phyloP scores from a whole-genome alignment of 2,797 vertebrate species.

The Diceros bicornis region DNA sequence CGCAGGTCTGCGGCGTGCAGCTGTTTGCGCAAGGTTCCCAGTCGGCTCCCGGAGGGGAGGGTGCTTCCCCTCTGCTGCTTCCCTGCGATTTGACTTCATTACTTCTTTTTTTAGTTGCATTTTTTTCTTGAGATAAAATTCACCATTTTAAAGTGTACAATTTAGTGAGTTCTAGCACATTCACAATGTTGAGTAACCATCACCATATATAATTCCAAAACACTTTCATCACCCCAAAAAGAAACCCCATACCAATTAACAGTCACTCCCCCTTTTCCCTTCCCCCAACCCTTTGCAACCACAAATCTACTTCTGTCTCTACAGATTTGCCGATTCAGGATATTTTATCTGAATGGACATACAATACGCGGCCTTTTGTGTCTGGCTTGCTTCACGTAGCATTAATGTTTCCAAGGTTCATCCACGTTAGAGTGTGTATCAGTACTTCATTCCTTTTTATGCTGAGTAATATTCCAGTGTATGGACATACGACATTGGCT shows the following conservation, averaged over 20 bases:
- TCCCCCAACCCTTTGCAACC: not conserved
- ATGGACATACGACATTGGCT: not conserved
- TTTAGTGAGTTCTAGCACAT: not conserved
- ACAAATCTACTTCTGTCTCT: constrained; percentile 16
- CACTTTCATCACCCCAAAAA: not conserved
- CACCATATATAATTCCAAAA: not conserved
- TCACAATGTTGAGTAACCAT: not conserved
- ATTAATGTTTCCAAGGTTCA: not conserved
- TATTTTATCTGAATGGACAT: not conserved
- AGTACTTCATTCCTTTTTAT: not conserved
- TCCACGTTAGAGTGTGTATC: not conserved
- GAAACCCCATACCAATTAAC: not conserved
- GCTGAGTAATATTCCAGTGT: not conserved
- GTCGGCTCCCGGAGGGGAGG: not conserved
- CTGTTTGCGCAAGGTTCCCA: not conserved
- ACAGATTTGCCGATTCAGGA: not conserved
- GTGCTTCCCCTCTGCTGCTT: not conserved
- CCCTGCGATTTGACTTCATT: not conserved
- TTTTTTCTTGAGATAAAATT: not conserved
- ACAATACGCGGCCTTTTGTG: not conserved
- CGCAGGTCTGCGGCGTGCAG: not conserved
- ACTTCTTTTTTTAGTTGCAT: not conserved
- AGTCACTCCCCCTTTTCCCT: not conserved
- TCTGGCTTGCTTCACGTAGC: not conserved
- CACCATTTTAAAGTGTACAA: not conserved